Conservation (phyloP, 2,797 vertebrate genomes). For the Micromesistius poutassou region DNA sequence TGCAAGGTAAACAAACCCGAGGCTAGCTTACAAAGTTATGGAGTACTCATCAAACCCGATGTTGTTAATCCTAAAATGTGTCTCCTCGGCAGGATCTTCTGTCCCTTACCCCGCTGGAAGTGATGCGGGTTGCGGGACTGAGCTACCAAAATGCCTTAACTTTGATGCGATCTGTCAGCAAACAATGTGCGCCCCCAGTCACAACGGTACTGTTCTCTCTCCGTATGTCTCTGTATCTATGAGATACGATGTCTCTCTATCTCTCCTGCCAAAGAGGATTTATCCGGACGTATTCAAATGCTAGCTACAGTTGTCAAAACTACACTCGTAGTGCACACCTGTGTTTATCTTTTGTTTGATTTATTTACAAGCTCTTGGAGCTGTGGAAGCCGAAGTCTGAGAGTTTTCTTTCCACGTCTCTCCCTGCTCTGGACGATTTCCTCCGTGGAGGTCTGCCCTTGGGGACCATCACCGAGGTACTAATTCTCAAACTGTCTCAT, state of each 20-base stretch:
- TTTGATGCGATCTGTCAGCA: conserved; percentile 69
- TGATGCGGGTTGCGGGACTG: conserved; percentile 76
- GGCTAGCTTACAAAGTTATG: neutral
- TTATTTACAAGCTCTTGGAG: conserved; percentile 64
- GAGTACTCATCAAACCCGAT: neutral
- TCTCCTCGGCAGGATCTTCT: conserved; percentile 69
- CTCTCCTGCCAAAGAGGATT: neutral
- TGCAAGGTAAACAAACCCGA: conserved; percentile 69
- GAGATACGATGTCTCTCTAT: neutral
- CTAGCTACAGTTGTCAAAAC: neutral
- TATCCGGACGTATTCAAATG: neutral
- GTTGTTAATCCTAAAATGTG: neutral
- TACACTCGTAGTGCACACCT: neutral
- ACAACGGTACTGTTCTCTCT: conserved; percentile 62
- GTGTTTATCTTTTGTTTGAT: neutral
- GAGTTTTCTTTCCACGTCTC: conserved; percentile 72
- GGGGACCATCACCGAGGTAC: conserved; percentile 82
- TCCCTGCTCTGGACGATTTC: conserved; percentile 70
- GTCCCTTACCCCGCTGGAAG: conserved; percentile 71
- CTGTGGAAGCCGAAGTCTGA: conserved; percentile 50
- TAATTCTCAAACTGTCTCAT: neutral
- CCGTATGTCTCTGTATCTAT: neutral
- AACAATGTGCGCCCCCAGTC: conserved; percentile 73
- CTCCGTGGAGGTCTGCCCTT: conserved; percentile 77
- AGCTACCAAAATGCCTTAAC: conserved; percentile 66